Evolutionary conservation across 2,888 invertebrate species (phyloP).

Genomic region (Acrobasis suavella): DNA sequence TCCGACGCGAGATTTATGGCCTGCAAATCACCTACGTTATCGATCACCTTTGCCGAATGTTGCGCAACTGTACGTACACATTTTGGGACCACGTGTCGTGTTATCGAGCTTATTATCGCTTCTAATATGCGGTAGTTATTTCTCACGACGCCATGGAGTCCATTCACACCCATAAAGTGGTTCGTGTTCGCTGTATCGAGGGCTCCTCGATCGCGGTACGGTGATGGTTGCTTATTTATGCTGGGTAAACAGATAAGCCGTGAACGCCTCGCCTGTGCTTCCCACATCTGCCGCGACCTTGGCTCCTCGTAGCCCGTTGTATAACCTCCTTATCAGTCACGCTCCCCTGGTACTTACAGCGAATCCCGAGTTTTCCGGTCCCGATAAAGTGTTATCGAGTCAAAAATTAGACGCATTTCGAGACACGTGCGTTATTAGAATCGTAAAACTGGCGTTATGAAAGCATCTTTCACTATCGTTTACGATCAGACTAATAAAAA

Average conservation of each 20-base stretch:
- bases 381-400: slow-evolving; percentile 62
- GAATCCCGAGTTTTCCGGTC: slow-evolving; percentile 75
- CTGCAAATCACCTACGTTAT: slow-evolving; percentile 33
- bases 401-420: slow-evolving; percentile 27
- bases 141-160: slow-evolving; percentile 70
- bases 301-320: slow-evolving; percentile 70
- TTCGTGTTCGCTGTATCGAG: slow-evolving; percentile 53
- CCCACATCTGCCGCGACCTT: slow-evolving; percentile 81
- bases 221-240: slow-evolving; percentile 67
- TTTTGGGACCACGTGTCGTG: slow-evolving; percentile 65
- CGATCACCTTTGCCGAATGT: slow-evolving; percentile 40
- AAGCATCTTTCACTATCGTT: slow-evolving; percentile 64
- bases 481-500: slow-evolving; percentile 49
- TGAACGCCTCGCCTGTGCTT: slow-evolving; percentile 75
- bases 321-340: slow-evolving; percentile 78
- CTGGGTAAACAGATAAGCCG: slow-evolving; percentile 75
- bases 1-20: slow-evolving; percentile 23
- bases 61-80: slow-evolving; percentile 53
- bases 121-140: slow-evolving; percentile 60
- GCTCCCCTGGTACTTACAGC: slow-evolving; percentile 62
- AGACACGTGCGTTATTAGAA: slow-evolving; percentile 46
- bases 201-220: slow-evolving; percentile 47
- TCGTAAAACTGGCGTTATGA: slow-evolving; percentile 41
- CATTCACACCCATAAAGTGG: slow-evolving; percentile 71
- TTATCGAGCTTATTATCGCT: slow-evolving; percentile 55